A percentile compares a stretch with the other conserved stretches of the same genome.
phyloP scores from a whole-genome alignment of 2,113 vertebrate species.

The Circaetus gallicus region DNA sequence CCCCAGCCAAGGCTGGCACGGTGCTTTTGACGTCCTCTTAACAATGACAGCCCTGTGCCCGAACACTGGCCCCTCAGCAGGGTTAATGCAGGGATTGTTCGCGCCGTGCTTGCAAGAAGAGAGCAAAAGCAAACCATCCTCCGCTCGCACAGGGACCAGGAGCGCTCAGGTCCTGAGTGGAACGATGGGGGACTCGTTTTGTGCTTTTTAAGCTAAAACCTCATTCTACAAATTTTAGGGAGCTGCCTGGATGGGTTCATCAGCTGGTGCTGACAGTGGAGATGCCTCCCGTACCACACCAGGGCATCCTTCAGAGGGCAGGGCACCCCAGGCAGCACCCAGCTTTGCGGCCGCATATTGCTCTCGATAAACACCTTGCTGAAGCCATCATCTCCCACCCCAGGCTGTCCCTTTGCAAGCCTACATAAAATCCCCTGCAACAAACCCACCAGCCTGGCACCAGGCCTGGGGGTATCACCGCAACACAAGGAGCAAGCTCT shows the following conservation, averaged over 20 bases:
- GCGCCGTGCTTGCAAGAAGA: rapidly evolving
- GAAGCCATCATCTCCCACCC: not conserved
- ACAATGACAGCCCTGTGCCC: constrained; percentile 24
- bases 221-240: not conserved
- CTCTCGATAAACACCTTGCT: not conserved
- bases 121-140: not conserved
- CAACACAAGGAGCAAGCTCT: not conserved
- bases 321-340: not conserved
- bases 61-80: rapidly evolving
- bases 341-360: rapidly evolving
- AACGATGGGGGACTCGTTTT: not conserved
- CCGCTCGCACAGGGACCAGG: rapidly evolving
- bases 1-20: not conserved
- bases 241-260: not conserved
- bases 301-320: not conserved
- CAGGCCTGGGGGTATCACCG: rapidly evolving
- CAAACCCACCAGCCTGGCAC: not conserved
- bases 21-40: rapidly evolving
- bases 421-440: not conserved
- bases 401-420: not conserved
- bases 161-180: rapidly evolving
- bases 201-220: not conserved
- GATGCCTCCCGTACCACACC: not conserved
- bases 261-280: not conserved
- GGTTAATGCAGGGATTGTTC: not conserved